Percentiles rank a stretch among this genome's conserved stretches.
Evolutionary conservation across 37 sponge, comb jelly and placozoan genomes (phyloP).

Genomic region (Mnemiopsis leidyi): DNA sequence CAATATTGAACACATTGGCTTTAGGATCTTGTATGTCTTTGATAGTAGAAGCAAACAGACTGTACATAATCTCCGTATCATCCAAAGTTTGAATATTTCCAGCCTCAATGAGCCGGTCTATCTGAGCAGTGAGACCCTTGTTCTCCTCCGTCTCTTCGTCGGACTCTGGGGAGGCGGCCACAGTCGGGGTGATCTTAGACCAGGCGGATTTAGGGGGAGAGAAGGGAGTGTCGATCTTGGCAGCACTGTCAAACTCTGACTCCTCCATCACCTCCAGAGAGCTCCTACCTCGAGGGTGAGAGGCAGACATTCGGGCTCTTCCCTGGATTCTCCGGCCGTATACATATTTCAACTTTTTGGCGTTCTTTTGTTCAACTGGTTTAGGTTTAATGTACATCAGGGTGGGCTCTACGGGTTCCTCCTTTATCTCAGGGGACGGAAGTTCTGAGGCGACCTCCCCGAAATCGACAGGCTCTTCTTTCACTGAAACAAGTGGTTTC

Average conservation of each 20-base stretch:
- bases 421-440: neutral
- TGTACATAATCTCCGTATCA: constrained; percentile 43
- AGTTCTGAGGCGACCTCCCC: neutral
- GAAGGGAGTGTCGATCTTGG: neutral
- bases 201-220: constrained; percentile 54
- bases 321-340: constrained; percentile 29
- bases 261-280: neutral
- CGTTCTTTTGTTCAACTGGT: neutral
- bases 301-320: neutral
- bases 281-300: neutral
- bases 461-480: constrained; percentile 45
- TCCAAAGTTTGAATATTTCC: constrained; percentile 16
- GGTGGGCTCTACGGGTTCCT: constrained; percentile 1
- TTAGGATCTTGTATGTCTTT: neutral
- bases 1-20: constrained; percentile 61
- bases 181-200: neutral
- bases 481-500: constrained; percentile 1
- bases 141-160: constrained; percentile 27
- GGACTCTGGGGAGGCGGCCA: neutral
- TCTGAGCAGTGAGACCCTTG: neutral
- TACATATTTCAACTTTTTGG: neutral
- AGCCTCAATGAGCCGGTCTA: constrained; percentile 29
- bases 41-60: neutral
- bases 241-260: constrained; percentile 40
- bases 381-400: constrained; percentile 48